Percentiles rank a stretch among this genome's conserved stretches.
These are phyloP conservation scores for Prosopocoilus inquinatus DNA, from an alignment of 2,888 invertebrate genomes.

Conservation along the genomic window DNA sequence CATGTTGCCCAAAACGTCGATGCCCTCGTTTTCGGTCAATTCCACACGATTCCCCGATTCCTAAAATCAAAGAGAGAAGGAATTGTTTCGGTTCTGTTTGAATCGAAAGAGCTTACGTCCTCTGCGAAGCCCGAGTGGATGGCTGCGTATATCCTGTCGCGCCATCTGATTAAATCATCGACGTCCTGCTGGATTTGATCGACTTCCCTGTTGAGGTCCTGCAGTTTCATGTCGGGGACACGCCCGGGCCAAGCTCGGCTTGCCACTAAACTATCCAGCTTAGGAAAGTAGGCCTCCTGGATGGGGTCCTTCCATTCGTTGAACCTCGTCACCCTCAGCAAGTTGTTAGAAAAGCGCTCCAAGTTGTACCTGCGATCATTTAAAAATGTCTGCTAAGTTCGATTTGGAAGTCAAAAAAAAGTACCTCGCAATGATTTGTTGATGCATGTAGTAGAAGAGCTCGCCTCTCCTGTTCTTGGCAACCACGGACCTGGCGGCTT, in stretches of 20 bases:
- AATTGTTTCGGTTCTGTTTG: neutral
- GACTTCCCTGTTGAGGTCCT: constrained; percentile 65
- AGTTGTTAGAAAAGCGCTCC: constrained; percentile 71
- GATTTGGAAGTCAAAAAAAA: too few relatives aligned
- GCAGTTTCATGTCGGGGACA: constrained; percentile 55
- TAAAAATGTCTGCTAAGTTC: neutral
- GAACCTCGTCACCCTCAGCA: constrained; percentile 62
- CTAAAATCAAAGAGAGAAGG: constrained; percentile 24
- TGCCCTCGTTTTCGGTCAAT: constrained; percentile 68
- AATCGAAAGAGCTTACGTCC: constrained; percentile 51
- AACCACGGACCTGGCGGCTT: constrained; percentile 62
- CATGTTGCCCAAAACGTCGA: constrained; percentile 77
- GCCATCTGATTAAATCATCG: constrained; percentile 72
- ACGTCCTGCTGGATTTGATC: constrained; percentile 68
- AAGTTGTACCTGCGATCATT: constrained; percentile 63
- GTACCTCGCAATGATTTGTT: constrained; percentile 61
- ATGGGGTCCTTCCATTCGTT: constrained; percentile 69
- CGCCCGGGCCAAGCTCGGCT: constrained; percentile 75
- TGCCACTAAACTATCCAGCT: constrained; percentile 75
- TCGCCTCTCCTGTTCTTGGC: constrained; percentile 76
- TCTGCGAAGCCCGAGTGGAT: constrained; percentile 63
- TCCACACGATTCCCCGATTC: constrained; percentile 56
- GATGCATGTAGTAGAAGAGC: constrained; percentile 79
- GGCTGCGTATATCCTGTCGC: constrained; percentile 69
- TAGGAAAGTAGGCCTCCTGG: constrained; percentile 79